These are phyloP conservation scores for Halcyon senegalensis DNA, from an alignment of 2,113 vertebrate genomes.

Conservation along the genomic window DNA sequence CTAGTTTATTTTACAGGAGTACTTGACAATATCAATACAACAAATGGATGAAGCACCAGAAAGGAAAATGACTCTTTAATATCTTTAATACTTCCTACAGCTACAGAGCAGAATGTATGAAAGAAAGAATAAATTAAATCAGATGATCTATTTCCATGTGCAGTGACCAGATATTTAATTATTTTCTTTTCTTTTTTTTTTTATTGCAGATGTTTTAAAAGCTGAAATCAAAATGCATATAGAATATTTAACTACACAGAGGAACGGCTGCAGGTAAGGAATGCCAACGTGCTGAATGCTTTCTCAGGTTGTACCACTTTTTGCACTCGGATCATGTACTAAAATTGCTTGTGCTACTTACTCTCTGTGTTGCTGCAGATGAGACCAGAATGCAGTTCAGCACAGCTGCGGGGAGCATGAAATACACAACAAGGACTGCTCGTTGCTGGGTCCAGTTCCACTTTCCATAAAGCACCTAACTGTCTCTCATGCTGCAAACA, in stretches of 20 bases:
- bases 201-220: neutral
- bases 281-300: neutral
- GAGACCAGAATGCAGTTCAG: slow-evolving; percentile 5
- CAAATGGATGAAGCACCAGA: slow-evolving; percentile 18
- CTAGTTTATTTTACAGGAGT: slow-evolving; percentile 27
- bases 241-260: neutral
- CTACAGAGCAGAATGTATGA: slow-evolving; percentile 1
- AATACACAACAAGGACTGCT: neutral
- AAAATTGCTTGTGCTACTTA: neutral
- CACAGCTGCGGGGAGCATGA: neutral
- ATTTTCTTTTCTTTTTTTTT: neutral
- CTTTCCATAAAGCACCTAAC: neutral
- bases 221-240: neutral
- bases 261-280: neutral
- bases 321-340: neutral
- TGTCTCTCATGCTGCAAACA: neutral
- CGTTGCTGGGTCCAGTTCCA: neutral
- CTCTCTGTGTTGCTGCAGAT: neutral
- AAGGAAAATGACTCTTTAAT: slow-evolving; percentile 13
- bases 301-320: neutral
- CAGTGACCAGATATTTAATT: neutral
- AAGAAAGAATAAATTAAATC: slow-evolving; percentile 13
- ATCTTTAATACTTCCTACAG: neutral
- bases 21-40: slow-evolving; percentile 12
- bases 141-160: neutral